Percentiles rank a stretch among this genome's conserved stretches.
Evolutionary conservation across 1,140 invertebrate species (phyloP).

Genomic region (Papilio xuthus): DNA sequence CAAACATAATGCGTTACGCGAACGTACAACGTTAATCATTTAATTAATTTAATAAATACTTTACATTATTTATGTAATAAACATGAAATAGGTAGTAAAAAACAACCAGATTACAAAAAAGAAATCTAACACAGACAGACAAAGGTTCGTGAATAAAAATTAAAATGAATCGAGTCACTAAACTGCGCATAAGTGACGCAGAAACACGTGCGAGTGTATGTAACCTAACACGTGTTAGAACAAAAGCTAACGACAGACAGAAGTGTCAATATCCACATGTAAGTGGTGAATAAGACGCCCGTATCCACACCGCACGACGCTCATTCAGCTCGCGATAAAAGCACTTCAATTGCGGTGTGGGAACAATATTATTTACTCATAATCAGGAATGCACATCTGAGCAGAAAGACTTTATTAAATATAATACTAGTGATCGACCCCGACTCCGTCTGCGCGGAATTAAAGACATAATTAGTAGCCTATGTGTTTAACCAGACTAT

Average conservation of each 20-base stretch:
- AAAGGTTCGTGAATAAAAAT: background rate
- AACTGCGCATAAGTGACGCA: constrained; percentile 25
- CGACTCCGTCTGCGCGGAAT: no score
- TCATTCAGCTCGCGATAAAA: constrained; percentile 69
- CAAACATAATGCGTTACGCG: background rate
- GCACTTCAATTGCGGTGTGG: constrained; percentile 68
- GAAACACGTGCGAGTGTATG: constrained; percentile 68
- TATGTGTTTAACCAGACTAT: no score
- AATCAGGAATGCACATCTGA: constrained; percentile 38
- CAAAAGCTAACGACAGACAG: constrained; percentile 70
- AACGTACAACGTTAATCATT: background rate
- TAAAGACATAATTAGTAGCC: no score
- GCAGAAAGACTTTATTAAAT: no score
- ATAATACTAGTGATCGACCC: no score
- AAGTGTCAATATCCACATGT: constrained; percentile 78
- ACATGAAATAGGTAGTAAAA: no score
- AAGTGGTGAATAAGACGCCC: constrained; percentile 72
- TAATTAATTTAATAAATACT: background rate
- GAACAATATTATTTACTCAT: constrained; percentile 57
- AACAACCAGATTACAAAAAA: no score
- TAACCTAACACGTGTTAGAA: constrained; percentile 75
- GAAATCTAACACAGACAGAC: background rate
- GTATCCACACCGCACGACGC: constrained; percentile 68
- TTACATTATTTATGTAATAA: no score
- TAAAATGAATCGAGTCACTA: background rate